phyloP scores from a whole-genome alignment of 2,797 vertebrate genomes.

The Spea hammondii region DNA sequence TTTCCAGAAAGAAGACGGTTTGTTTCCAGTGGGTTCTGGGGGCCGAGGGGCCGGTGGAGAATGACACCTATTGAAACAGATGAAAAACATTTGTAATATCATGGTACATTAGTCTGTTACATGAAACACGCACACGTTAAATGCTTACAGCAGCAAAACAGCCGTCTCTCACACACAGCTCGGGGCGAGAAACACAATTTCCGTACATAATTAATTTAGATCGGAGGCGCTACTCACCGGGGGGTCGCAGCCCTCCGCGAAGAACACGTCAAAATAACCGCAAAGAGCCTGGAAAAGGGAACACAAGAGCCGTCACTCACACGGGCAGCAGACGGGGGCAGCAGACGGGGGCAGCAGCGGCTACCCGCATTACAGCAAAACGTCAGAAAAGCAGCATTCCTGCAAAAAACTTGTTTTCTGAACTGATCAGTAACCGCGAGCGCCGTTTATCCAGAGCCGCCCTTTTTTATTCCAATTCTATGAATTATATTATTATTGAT shows the following conservation, averaged over 20 bases:
- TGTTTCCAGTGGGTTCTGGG: conserved; percentile 94
- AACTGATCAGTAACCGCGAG: too few relatives aligned
- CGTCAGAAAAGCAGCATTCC: too few relatives aligned
- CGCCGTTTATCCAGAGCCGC: too few relatives aligned
- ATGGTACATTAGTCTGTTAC: conserved; percentile 66
- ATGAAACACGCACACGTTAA: conserved; percentile 57
- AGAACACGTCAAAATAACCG: conserved; percentile 94
- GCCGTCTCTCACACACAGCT: conserved; percentile 65
- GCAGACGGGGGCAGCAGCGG: too few relatives aligned
- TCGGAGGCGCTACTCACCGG: conserved; percentile 76
- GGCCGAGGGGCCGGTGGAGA: conserved; percentile 86
- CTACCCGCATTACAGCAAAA: too few relatives aligned
- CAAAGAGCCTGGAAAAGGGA: conserved; percentile 78
- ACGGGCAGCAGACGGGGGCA: too few relatives aligned
- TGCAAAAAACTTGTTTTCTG: too few relatives aligned
- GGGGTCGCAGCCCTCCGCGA: conserved; percentile 84
- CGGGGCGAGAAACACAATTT: conserved; percentile 58
- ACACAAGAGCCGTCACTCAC: conserved; percentile 34
- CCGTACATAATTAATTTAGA: conserved; percentile 70
- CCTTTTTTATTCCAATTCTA: too few relatives aligned
- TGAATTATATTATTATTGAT: too few relatives aligned
- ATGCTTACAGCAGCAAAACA: conserved; percentile 71
- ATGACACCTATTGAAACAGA: conserved; percentile 78
- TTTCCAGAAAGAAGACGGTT: conserved; percentile 86
- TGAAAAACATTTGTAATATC: conserved; percentile 65